phyloP scores from a whole-genome alignment of 2,888 invertebrate genomes.

The Drosophila quinaria region DNA sequence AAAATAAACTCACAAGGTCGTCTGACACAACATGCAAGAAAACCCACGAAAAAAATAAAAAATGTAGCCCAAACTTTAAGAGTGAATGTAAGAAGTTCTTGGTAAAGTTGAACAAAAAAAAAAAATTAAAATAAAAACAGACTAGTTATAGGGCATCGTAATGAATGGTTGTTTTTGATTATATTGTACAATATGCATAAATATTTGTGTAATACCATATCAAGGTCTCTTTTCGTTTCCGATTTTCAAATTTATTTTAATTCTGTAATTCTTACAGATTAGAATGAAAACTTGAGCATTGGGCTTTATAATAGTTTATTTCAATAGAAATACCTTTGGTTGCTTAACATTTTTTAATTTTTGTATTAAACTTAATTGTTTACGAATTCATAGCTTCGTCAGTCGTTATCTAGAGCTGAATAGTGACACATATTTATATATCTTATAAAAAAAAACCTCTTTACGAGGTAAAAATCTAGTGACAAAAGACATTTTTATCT shows the following conservation, averaged over 20 bases:
- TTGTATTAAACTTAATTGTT: too few relatives aligned
- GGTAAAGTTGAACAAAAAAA: background rate
- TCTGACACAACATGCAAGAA: constrained; percentile 18
- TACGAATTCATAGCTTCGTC: too few relatives aligned
- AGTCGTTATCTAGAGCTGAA: too few relatives aligned
- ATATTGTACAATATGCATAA: constrained; percentile 9
- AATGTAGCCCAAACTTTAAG: constrained; percentile 7
- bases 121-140: background rate
- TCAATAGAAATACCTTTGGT: background rate
- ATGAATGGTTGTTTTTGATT: background rate
- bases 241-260: constrained; percentile 3
- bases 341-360: too few relatives aligned
- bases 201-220: constrained; percentile 29
- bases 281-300: background rate
- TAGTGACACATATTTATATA: too few relatives aligned
- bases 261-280: background rate
- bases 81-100: constrained; percentile 29
- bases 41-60: constrained; percentile 6
- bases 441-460: too few relatives aligned
- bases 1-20: constrained; percentile 41
- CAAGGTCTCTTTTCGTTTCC: constrained; percentile 14
- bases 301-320: background rate
- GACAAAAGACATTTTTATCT: too few relatives aligned
- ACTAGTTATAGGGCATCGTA: constrained; percentile 22
- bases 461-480: too few relatives aligned